A percentile compares a stretch with the other conserved stretches of the same genome.
phyloP scores from a whole-genome alignment of 2,888 invertebrate genomes.

The Malachius bipustulatus region DNA sequence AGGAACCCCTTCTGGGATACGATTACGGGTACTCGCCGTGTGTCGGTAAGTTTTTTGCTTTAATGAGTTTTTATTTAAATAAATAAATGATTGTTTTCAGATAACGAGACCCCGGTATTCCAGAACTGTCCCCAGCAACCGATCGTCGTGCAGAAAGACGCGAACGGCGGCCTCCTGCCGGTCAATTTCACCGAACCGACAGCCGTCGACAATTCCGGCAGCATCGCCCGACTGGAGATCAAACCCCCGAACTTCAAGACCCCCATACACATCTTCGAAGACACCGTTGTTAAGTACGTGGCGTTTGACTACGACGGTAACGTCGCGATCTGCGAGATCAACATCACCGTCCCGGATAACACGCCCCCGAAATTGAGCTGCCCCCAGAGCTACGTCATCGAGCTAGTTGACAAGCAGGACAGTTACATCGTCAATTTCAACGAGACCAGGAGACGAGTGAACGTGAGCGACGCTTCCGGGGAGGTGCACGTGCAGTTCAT shows the following conservation, averaged over 20 bases:
- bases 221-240: slow-evolving; percentile 84
- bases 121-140: slow-evolving; percentile 92
- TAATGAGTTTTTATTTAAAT: neutral
- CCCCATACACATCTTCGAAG: slow-evolving; percentile 77
- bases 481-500: slow-evolving; percentile 72
- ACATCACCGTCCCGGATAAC: slow-evolving; percentile 87
- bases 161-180: slow-evolving; percentile 78
- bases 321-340: slow-evolving; percentile 92
- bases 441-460: slow-evolving; percentile 72
- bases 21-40: slow-evolving; percentile 90
- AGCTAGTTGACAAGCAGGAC: slow-evolving; percentile 79
- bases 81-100: too few relatives aligned
- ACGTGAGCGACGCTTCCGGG: slow-evolving; percentile 78
- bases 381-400: slow-evolving; percentile 89
- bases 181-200: slow-evolving; percentile 90
- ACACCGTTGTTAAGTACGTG: slow-evolving; percentile 86
- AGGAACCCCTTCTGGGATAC: slow-evolving; percentile 77
- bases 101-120: slow-evolving; percentile 93
- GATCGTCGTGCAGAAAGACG: slow-evolving; percentile 76
- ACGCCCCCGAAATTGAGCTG: slow-evolving; percentile 84
- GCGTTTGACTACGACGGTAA: slow-evolving; percentile 97
- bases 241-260: slow-evolving; percentile 86
- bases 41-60: slow-evolving; percentile 60
- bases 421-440: slow-evolving; percentile 86
- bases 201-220: slow-evolving; percentile 91